phyloP scores from a whole-genome alignment of 1,140 invertebrate species.

The Agrilus planipennis region DNA sequence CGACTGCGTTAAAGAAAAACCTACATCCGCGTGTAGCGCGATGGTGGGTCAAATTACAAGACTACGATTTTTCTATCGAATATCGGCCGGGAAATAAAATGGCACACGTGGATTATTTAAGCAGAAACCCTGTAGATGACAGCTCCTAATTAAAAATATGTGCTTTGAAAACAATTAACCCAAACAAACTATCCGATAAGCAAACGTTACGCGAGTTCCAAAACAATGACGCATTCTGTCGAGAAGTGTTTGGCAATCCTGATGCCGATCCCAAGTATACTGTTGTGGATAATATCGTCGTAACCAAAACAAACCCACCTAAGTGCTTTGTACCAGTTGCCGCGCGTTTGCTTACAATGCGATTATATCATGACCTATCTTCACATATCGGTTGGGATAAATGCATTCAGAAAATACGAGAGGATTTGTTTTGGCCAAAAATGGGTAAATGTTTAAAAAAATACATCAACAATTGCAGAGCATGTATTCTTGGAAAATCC shows the following conservation, averaged over 20 bases:
- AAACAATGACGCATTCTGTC: neutral
- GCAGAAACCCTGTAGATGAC: constrained; percentile 20
- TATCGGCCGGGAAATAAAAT: constrained; percentile 14
- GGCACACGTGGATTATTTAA: too few relatives aligned
- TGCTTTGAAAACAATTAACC: constrained; percentile 23
- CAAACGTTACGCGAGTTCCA: neutral
- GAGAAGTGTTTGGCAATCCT: neutral
- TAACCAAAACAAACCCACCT: constrained; percentile 1
- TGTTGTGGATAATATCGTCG: neutral
- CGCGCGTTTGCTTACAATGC: constrained; percentile 3
- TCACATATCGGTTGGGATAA: constrained; percentile 9
- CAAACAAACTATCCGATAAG: constrained; percentile 10
- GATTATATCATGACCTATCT: constrained; percentile 9
- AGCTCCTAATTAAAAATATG: too few relatives aligned
- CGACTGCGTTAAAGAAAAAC: constrained; percentile 14
- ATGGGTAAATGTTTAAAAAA: too few relatives aligned
- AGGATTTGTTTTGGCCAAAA: constrained; percentile 6
- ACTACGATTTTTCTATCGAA: constrained; percentile 20
- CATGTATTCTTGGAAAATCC: constrained; percentile 2
- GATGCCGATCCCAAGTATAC: neutral
- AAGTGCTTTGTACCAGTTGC: constrained; percentile 10
- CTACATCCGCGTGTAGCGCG: too few relatives aligned
- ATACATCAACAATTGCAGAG: too few relatives aligned
- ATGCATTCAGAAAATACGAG: neutral
- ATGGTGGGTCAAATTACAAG: too few relatives aligned